These are phyloP conservation scores for Hemicordylus capensis DNA, from an alignment of 2,113 vertebrate species.

Conservation along the genomic window DNA sequence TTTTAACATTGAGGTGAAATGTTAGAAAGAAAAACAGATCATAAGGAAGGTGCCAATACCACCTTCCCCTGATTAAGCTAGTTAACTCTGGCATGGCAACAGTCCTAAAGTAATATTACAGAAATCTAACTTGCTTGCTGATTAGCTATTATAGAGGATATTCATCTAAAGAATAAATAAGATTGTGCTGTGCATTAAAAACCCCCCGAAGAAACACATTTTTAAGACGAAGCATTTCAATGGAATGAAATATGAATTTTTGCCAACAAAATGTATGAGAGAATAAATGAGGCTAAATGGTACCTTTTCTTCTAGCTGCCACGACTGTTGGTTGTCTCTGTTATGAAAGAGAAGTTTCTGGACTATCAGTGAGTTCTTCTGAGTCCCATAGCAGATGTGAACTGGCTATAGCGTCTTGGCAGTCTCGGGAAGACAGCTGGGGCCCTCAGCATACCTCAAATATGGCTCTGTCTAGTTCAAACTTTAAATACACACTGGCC, in stretches of 20 bases:
- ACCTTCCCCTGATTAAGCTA: not conserved
- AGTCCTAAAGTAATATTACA: not conserved
- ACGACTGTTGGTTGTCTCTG: not conserved
- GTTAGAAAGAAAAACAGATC: not conserved
- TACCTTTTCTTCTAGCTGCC: conserved; percentile 21
- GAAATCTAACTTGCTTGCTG: not conserved
- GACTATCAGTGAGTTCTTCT: not conserved
- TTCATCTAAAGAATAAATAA: not conserved
- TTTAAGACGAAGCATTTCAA: not conserved
- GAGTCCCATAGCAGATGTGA: not conserved
- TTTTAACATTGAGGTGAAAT: not conserved
- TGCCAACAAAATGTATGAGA: not conserved
- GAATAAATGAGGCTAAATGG: not conserved
- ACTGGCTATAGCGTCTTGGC: not conserved
- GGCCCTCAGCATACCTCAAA: conserved; percentile 28
- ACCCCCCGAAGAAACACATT: not conserved
- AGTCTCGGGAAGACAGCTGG: conserved; percentile 3
- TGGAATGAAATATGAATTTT: not conserved
- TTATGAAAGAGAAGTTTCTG: conserved; percentile 26
- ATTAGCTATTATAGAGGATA: not conserved
- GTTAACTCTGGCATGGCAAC: not conserved
- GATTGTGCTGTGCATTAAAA: not conserved
- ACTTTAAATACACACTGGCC: conserved; percentile 50
- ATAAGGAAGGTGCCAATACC: not conserved
- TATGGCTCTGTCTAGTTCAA: not conserved